Conservation (phyloP, 92 coral and sea anemone genomes). For the Palythoa grandiflora region DNA sequence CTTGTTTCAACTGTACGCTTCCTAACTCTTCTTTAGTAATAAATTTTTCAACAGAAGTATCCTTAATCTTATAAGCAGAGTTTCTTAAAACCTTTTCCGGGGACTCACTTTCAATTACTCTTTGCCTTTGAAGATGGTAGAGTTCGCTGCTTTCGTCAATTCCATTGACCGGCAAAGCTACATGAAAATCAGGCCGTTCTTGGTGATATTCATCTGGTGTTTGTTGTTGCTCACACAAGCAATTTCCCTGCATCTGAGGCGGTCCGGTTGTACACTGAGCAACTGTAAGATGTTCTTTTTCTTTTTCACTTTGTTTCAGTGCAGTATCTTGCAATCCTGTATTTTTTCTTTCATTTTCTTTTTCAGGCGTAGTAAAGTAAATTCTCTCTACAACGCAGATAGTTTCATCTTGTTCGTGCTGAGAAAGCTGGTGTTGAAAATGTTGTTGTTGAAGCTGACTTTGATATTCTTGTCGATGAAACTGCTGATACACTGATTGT, state of each 20-base stretch:
- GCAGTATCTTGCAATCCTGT: not conserved
- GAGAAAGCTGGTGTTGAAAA: not conserved
- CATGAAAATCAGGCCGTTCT: not conserved
- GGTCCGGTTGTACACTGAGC: not conserved
- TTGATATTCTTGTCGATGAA: not conserved
- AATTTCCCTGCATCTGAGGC: not conserved
- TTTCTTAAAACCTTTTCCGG: not conserved
- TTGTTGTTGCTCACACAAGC: not conserved
- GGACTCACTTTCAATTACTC: not conserved
- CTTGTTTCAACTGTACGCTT: not conserved
- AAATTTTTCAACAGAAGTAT: not conserved
- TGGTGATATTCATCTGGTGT: not conserved
- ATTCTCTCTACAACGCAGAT: slow-evolving; percentile 48
- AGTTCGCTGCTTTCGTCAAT: not conserved
- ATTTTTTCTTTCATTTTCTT: not conserved
- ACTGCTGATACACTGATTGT: not conserved
- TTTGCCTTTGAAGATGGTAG: not conserved
- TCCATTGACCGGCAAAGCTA: not conserved
- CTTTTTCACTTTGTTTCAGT: not conserved
- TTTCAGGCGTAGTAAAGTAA: slow-evolving; percentile 4
- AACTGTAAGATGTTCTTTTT: not conserved
- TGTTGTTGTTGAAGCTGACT: not conserved
- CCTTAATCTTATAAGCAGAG: not conserved
- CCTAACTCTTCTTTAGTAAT: not conserved
- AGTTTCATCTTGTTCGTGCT: not conserved